These are phyloP conservation scores for Melanchra persicariae DNA, from an alignment of 2,888 invertebrate genomes.

Conservation along the genomic window DNA sequence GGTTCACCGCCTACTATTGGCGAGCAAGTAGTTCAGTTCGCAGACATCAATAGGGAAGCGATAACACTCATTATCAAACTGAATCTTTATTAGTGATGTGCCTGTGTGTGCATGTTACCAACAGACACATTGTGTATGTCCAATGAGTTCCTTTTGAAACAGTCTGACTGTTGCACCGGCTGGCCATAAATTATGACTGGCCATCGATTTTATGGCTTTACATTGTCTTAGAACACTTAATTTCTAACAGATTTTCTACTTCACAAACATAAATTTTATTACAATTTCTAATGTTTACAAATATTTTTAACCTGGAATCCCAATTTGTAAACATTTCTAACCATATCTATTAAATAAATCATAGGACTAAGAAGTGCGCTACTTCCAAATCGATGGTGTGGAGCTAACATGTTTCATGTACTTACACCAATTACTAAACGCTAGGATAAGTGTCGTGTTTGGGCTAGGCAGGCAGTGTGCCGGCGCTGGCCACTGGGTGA, in stretches of 20 bases:
- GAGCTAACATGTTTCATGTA: conserved; percentile 14
- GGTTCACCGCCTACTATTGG: not conserved
- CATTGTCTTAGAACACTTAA: conserved; percentile 66
- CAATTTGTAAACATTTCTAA: conserved; percentile 17
- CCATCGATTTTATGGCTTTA: conserved; percentile 71
- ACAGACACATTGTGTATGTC: conserved; percentile 23
- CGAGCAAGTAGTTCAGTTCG: not conserved
- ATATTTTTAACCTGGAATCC: conserved; percentile 37
- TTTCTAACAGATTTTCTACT: conserved; percentile 47
- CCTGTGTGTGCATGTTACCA: not conserved
- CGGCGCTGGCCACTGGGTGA: conserved; percentile 33
- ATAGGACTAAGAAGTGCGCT: not conserved
- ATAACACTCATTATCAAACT: conserved; percentile 41
- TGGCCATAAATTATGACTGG: conserved; percentile 66
- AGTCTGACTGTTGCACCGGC: conserved; percentile 40
- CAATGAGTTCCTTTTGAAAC: conserved; percentile 42
- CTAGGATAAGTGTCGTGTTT: conserved; percentile 30
- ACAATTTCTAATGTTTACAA: conserved; percentile 20
- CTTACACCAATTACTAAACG: conserved; percentile 23
- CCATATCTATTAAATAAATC: not conserved
- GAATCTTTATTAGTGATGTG: conserved; percentile 34
- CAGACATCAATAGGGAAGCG: conserved; percentile 19
- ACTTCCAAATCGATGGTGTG: conserved; percentile 14
- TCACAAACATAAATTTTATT: conserved; percentile 57
- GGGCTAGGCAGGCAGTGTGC: conserved; percentile 29